Evolutionary conservation across 2,797 vertebrate species (phyloP).

Genomic region (Enteromius afrohamiltoni): DNA sequence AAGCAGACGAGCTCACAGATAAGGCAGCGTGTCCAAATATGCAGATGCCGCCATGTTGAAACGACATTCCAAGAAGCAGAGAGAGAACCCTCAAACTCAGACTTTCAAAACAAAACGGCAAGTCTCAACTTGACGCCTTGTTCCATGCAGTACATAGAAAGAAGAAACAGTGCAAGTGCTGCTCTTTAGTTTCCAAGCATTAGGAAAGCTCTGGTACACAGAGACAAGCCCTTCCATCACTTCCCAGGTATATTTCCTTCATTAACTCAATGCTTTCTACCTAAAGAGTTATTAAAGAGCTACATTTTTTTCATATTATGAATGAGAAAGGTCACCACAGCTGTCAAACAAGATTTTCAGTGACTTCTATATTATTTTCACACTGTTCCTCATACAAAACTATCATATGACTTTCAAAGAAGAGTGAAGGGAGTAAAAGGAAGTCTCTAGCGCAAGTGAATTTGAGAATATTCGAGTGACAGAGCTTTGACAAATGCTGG

Average conservation of each 20-base stretch:
- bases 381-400: not conserved
- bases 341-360: not conserved
- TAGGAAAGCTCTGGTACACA: not conserved
- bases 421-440: not conserved
- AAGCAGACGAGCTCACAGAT: not conserved
- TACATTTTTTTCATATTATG: not conserved
- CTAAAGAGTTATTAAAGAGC: not conserved
- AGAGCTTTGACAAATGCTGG: not conserved
- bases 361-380: not conserved
- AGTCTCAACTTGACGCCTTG: constrained; percentile 73
- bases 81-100: constrained; percentile 36
- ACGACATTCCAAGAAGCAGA: constrained; percentile 70
- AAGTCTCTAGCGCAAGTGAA: not conserved
- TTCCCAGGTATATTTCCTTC: not conserved
- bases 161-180: constrained; percentile 46
- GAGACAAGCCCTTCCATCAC: not conserved
- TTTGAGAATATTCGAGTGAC: not conserved
- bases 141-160: constrained; percentile 62
- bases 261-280: not conserved
- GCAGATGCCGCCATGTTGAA: constrained; percentile 54
- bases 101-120: constrained; percentile 68
- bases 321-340: not conserved
- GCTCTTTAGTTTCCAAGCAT: not conserved
- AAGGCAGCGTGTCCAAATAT: constrained; percentile 31
- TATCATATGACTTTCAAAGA: not conserved